Evolutionary conservation across 2,797 vertebrate species (phyloP).

Genomic region (Gadopsis bispinosus): DNA sequence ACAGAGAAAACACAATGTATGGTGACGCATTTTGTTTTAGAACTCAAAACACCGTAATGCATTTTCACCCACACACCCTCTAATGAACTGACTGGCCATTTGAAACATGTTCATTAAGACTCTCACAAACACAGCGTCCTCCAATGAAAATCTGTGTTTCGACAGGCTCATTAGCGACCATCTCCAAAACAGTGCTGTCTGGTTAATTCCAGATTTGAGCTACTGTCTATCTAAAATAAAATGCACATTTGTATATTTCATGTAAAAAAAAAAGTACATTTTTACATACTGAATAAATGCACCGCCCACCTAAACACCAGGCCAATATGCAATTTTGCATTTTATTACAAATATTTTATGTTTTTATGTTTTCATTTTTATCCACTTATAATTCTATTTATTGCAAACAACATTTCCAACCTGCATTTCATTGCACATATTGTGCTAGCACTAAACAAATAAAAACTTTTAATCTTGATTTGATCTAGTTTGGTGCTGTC

Average conservation of each 20-base stretch:
- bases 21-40: slow-evolving; percentile 27
- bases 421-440: background rate
- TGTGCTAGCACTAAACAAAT: background rate
- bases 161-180: slow-evolving; percentile 35
- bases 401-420: background rate
- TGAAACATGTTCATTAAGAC: slow-evolving; percentile 38
- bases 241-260: background rate
- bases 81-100: slow-evolving; percentile 50
- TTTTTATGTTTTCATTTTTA: background rate
- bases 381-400: background rate
- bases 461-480: background rate
- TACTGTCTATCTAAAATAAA: background rate
- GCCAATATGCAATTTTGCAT: background rate
- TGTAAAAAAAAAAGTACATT: background rate
- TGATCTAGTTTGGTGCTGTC: background rate
- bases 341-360: background rate
- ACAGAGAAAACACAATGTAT: background rate
- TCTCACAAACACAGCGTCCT: slow-evolving; percentile 27
- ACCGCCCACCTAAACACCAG: background rate
- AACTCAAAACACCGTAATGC: slow-evolving; percentile 32
- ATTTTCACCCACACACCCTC: slow-evolving; percentile 53
- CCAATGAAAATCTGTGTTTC: slow-evolving; percentile 35
- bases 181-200: background rate
- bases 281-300: background rate
- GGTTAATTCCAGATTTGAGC: background rate